phyloP scores from a whole-genome alignment of 2,113 vertebrate genomes.

The Xyrauchen texanus region DNA sequence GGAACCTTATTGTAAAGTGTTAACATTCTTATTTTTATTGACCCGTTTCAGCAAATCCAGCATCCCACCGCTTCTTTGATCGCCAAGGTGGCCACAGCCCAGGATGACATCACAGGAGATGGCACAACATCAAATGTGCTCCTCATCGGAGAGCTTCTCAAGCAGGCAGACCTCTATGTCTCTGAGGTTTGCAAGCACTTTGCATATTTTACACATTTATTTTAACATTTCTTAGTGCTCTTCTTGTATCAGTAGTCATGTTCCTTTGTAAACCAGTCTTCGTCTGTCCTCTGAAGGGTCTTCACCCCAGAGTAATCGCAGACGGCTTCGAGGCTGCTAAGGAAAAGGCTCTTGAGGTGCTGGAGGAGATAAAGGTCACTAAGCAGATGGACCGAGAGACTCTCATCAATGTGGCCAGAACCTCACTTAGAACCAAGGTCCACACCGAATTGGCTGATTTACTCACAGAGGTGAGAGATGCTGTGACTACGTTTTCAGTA shows the following conservation, averaged over 20 bases:
- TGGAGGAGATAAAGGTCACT: slow-evolving; percentile 90
- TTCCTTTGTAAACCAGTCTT: neutral
- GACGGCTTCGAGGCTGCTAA: slow-evolving; percentile 97
- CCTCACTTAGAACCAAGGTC: slow-evolving; percentile 94
- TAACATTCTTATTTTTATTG: neutral
- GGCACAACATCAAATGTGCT: slow-evolving; percentile 97
- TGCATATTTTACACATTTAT: no score
- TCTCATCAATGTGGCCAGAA: slow-evolving; percentile 88
- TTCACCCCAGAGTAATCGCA: slow-evolving; percentile 92
- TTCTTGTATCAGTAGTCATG: neutral
- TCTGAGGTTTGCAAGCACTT: slow-evolving; percentile 80
- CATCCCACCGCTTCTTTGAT: slow-evolving; percentile 97
- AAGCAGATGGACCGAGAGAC: slow-evolving; percentile 93
- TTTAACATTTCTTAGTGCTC: no score
- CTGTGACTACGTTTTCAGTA: no score
- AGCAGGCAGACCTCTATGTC: slow-evolving; percentile 95
- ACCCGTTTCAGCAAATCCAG: slow-evolving; percentile 89
- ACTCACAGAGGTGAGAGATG: slow-evolving; percentile 84
- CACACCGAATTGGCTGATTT: slow-evolving; percentile 90
- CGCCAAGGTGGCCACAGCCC: slow-evolving; percentile 96
- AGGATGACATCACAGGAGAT: slow-evolving; percentile 98
- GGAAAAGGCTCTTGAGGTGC: slow-evolving; percentile 85
- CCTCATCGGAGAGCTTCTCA: slow-evolving; percentile 94
- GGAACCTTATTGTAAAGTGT: no score
- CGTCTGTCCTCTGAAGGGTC: slow-evolving; percentile 74